Evolutionary conservation across 2,113 vertebrate species (phyloP).

Genomic region (Gobio gobio): DNA sequence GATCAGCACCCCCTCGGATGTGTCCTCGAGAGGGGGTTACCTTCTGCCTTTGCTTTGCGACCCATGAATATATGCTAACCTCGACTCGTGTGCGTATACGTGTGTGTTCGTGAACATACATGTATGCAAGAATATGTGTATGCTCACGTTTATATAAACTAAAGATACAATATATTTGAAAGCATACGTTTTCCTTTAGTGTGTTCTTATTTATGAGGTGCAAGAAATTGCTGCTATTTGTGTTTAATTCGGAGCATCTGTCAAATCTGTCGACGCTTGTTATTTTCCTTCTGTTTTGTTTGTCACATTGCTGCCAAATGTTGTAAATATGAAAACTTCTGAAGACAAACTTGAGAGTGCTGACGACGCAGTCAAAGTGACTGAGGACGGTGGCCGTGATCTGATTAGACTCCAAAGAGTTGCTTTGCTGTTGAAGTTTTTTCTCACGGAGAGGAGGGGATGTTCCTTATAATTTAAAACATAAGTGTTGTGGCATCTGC

Average conservation of each 20-base stretch:
- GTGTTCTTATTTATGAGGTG: slow-evolving; percentile 68
- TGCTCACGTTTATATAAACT: slow-evolving; percentile 66
- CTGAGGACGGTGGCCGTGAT: slow-evolving; percentile 64
- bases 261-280: slow-evolving; percentile 64
- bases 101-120: slow-evolving; percentile 68
- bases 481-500: slow-evolving; percentile 20
- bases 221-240: slow-evolving; percentile 84
- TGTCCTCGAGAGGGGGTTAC: slow-evolving; percentile 57
- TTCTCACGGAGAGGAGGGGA: slow-evolving; percentile 43
- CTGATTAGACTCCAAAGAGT: slow-evolving; percentile 47
- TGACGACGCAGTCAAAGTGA: slow-evolving; percentile 60
- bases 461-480: slow-evolving; percentile 23
- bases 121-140: slow-evolving; percentile 73
- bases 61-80: slow-evolving; percentile 71
- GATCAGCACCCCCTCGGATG: slow-evolving; percentile 68
- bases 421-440: slow-evolving; percentile 19
- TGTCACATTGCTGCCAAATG: slow-evolving; percentile 80
- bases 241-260: slow-evolving; percentile 74
- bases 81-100: slow-evolving; percentile 62
- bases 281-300: slow-evolving; percentile 66
- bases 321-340: slow-evolving; percentile 79
- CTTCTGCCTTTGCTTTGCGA: slow-evolving; percentile 68
- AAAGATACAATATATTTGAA: slow-evolving; percentile 67
- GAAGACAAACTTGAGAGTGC: slow-evolving; percentile 86
- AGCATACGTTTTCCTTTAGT: slow-evolving; percentile 61